phyloP scores from a whole-genome alignment of 2,797 vertebrate genomes.

The Poeciliopsis gracilis region DNA sequence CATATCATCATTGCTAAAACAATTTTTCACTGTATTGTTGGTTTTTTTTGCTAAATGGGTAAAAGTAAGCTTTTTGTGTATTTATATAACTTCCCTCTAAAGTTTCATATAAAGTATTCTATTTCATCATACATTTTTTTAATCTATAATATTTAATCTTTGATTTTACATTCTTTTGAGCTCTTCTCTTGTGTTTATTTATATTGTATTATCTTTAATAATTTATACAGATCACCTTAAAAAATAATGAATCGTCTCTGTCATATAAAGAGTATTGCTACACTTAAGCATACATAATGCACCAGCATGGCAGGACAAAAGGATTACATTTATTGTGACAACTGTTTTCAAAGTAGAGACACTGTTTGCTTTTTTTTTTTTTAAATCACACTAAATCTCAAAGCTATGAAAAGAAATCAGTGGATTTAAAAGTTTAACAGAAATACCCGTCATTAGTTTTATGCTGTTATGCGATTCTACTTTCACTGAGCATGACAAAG shows the following conservation, averaged over 20 bases:
- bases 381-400: not conserved
- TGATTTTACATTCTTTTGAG: not conserved
- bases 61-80: not conserved
- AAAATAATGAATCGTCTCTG: not conserved
- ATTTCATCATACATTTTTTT: not conserved
- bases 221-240: not conserved
- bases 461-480: not conserved
- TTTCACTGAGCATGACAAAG: not conserved
- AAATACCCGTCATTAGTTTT: not conserved
- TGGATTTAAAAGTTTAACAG: not conserved
- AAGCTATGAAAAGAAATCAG: not conserved
- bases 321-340: slow-evolving; percentile 1
- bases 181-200: not conserved
- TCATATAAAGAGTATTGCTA: not conserved
- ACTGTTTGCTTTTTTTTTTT: not conserved
- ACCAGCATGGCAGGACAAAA: not conserved
- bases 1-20: not conserved
- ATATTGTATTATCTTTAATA: not conserved
- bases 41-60: not conserved
- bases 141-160: not conserved
- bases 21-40: not conserved
- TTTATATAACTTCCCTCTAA: not conserved
- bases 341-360: not conserved
- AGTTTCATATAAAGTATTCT: not conserved
- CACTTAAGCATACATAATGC: not conserved